These are phyloP conservation scores for Nemoura dubitans DNA, from an alignment of 2,888 invertebrate species.

Conservation along the genomic window DNA sequence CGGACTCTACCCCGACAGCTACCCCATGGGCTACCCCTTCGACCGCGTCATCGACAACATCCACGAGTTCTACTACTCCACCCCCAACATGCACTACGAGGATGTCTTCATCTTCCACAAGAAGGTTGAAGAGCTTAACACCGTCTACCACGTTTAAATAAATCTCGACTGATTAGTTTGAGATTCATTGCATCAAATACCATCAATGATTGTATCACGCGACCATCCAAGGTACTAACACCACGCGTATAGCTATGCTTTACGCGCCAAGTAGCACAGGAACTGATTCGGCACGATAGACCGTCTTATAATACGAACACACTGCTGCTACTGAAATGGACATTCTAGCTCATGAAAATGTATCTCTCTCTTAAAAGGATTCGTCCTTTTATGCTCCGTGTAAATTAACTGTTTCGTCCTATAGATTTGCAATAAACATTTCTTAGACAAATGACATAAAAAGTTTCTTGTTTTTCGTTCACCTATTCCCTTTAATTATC, in stretches of 20 bases:
- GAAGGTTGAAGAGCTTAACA: constrained; percentile 48
- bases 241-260: not conserved
- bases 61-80: constrained; percentile 54
- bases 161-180: not conserved
- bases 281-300: constrained; percentile 22
- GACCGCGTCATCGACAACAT: constrained; percentile 64
- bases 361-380: constrained; percentile 30
- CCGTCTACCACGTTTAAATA: constrained; percentile 33
- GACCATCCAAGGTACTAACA: not conserved
- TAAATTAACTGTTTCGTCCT: constrained; percentile 28
- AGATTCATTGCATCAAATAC: not conserved
- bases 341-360: constrained; percentile 13
- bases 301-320: constrained; percentile 1
- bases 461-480: not conserved
- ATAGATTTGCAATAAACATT: constrained; percentile 33
- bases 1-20: constrained; percentile 63
- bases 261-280: constrained; percentile 20
- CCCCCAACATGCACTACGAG: constrained; percentile 70
- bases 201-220: not conserved
- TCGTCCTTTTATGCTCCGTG: constrained; percentile 21
- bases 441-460: constrained; percentile 15
- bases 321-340: constrained; percentile 3
- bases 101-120: constrained; percentile 71
- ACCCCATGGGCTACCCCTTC: constrained; percentile 68
- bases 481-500: not conserved